Evolutionary conservation across 2,888 invertebrate genomes (phyloP).

Genomic region (Cetonia aurata): DNA sequence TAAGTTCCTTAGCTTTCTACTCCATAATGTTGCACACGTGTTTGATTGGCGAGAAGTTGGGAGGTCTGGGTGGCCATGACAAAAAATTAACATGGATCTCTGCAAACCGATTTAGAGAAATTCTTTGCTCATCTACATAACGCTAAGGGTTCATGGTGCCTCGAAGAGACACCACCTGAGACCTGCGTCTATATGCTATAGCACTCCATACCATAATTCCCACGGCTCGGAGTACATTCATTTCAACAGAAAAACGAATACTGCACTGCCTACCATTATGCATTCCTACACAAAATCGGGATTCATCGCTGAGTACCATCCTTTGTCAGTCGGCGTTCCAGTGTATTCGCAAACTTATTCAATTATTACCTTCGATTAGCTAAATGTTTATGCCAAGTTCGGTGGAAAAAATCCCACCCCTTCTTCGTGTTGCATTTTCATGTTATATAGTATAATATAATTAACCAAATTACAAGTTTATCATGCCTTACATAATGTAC

Average conservation of each 20-base stretch:
- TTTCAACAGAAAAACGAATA: too few relatives aligned
- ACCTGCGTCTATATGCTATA: not conserved
- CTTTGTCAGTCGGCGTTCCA: constrained; percentile 24
- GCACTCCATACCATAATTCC: constrained; percentile 9
- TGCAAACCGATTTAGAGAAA: constrained; percentile 15
- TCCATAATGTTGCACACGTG: constrained; percentile 31
- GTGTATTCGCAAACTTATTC: not conserved
- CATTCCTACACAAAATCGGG: constrained; percentile 30
- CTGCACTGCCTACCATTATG: not conserved
- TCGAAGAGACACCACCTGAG: constrained; percentile 11
- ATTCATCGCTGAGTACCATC: constrained; percentile 23
- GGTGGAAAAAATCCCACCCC: too few relatives aligned
- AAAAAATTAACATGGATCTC: not conserved
- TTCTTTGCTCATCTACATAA: constrained; percentile 16
- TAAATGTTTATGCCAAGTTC: too few relatives aligned
- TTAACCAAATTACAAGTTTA: too few relatives aligned
- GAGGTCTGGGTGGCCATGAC: not conserved
- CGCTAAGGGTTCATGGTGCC: constrained; percentile 30
- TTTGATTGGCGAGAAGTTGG: constrained; percentile 31
- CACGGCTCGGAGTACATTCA: constrained; percentile 8
- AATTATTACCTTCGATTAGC: too few relatives aligned
- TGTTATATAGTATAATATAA: too few relatives aligned
- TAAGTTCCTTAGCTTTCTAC: constrained; percentile 20
- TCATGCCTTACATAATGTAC: too few relatives aligned
- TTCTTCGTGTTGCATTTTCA: too few relatives aligned